Evolutionary conservation across 1,140 invertebrate species (phyloP).

Genomic region (Drosophila tristis): DNA sequence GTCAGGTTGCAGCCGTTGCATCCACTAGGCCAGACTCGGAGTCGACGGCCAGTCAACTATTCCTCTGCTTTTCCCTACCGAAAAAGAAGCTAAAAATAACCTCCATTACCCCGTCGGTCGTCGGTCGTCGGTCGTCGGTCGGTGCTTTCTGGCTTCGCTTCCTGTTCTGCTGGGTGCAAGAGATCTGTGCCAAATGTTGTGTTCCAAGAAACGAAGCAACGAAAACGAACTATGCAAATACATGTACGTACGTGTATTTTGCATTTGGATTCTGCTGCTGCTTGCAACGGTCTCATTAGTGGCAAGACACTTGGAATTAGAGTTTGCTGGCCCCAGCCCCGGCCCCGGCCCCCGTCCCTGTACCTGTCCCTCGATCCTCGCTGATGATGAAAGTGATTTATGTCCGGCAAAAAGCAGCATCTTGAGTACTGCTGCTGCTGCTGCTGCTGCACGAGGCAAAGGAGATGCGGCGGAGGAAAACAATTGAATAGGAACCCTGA

Average conservation of each 20-base stretch:
- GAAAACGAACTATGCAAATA: conserved; percentile 57
- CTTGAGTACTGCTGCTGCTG: conserved; percentile 1
- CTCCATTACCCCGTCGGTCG: conserved; percentile 34
- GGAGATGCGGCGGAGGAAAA: conserved; percentile 28
- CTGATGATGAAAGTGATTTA: conserved; percentile 77
- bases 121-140: conserved; percentile 19
- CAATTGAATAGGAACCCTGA: conserved; percentile 62
- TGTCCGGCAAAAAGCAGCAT: conserved; percentile 46
- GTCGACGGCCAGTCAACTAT: conserved; percentile 59
- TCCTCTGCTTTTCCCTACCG: conserved; percentile 35
- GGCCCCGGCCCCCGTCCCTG: conserved; percentile 1
- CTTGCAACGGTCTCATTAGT: conserved; percentile 55
- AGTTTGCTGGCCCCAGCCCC: conserved; percentile 29
- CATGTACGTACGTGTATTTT: conserved; percentile 29
- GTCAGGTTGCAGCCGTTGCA: conserved; percentile 40
- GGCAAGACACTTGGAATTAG: conserved; percentile 56
- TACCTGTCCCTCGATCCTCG: background rate
- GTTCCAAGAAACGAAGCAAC: conserved; percentile 50
- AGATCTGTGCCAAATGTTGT: conserved; percentile 72
- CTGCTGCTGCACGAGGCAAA: conserved; percentile 20
- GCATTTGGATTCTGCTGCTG: conserved; percentile 44
- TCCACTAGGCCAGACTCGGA: conserved; percentile 26
- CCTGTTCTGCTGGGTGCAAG: conserved; percentile 47
- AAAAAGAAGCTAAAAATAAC: conserved; percentile 68
- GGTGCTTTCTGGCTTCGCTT: conserved; percentile 61